These are phyloP conservation scores for Drosophila guanche DNA, from an alignment of 1,140 invertebrate species.

Conservation along the genomic window DNA sequence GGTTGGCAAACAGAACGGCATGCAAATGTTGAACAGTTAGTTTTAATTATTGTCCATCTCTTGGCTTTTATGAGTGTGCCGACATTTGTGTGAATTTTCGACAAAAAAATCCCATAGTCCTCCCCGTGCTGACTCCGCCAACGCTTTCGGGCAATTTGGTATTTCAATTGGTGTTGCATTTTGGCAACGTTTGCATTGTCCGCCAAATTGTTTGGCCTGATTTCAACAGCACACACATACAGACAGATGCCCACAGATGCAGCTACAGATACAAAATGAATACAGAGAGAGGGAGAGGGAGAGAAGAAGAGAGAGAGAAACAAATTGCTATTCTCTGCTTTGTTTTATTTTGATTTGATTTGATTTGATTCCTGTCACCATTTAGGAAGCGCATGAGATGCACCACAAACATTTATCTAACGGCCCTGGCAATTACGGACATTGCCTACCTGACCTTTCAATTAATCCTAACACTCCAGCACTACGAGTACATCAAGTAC, in stretches of 20 bases:
- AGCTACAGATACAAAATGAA: conserved; percentile 2
- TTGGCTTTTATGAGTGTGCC: conserved; percentile 63
- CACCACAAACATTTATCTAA: conserved; percentile 90
- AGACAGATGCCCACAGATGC: neutral
- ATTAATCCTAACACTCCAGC: conserved; percentile 87
- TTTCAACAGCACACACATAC: conserved; percentile 33
- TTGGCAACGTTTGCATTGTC: conserved; percentile 45
- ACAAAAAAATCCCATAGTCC: conserved; percentile 18
- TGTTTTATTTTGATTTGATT: conserved; percentile 21
- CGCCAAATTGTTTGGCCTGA: conserved; percentile 37
- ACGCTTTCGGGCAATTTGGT: conserved; percentile 50
- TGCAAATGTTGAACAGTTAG: conserved; percentile 66
- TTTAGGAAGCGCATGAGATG: conserved; percentile 88
- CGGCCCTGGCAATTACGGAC: conserved; percentile 89
- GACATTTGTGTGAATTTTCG: conserved; percentile 57
- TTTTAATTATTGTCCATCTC: conserved; percentile 64
- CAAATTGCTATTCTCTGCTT: conserved; percentile 37
- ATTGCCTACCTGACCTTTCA: conserved; percentile 88
- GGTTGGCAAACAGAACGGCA: conserved; percentile 12
- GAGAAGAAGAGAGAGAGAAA: neutral
- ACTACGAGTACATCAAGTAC: conserved; percentile 85
- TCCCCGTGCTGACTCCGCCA: neutral
- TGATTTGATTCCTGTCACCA: conserved; percentile 12
- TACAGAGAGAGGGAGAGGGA: neutral
- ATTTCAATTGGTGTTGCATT: conserved; percentile 73